Evolutionary conservation across 2,888 invertebrate species (phyloP).

Genomic region (Spilarctia lutea): DNA sequence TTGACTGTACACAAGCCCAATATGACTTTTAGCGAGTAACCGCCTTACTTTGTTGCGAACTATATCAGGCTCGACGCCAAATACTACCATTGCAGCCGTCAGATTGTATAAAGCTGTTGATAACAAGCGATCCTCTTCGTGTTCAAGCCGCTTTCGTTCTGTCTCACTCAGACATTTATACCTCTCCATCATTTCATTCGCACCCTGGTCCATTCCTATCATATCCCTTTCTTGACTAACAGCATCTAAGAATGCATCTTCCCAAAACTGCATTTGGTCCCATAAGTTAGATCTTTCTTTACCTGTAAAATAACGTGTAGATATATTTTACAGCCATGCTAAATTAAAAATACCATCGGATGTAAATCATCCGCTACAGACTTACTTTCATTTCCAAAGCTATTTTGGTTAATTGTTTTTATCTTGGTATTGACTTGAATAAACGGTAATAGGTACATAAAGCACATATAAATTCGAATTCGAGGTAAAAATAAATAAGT

Average conservation of each 20-base stretch:
- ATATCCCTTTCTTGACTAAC: conserved; percentile 99
- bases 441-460: neutral
- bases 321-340: neutral
- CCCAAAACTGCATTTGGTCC: conserved; percentile 99
- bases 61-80: conserved; percentile 94
- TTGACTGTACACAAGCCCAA: conserved; percentile 98
- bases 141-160: conserved; percentile 97
- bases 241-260: conserved; percentile 99
- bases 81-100: conserved; percentile 97
- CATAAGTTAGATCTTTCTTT: conserved; percentile 96
- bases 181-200: conserved; percentile 99
- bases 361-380: no score
- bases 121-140: conserved; percentile 98
- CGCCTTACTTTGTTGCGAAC: conserved; percentile 95
- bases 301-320: conserved; percentile 62
- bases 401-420: neutral
- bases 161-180: conserved; percentile 97
- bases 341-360: neutral
- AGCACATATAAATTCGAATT: neutral
- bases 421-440: neutral
- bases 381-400: neutral
- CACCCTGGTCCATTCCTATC: conserved; percentile 99
- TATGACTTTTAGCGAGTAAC: conserved; percentile 98
- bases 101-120: conserved; percentile 98
- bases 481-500: neutral